These are phyloP conservation scores for Scolopax mira DNA, from an alignment of 2,113 vertebrate genomes.

Conservation along the genomic window DNA sequence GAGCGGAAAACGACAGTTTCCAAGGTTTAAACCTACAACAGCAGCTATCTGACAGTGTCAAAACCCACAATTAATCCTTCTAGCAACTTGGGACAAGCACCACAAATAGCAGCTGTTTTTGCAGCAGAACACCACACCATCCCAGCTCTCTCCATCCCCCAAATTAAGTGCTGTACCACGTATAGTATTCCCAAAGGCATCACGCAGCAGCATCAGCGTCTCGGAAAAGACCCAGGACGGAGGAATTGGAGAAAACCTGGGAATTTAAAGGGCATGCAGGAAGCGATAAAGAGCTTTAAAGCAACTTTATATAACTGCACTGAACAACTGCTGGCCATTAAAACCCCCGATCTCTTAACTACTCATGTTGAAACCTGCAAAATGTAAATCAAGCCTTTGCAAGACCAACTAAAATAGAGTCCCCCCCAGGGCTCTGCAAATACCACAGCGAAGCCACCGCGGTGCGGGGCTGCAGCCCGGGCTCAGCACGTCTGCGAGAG, in stretches of 20 bases:
- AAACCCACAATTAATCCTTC: background rate
- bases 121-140: background rate
- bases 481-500: background rate
- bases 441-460: constrained; percentile 69
- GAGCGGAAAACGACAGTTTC: background rate
- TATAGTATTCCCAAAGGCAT: background rate
- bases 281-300: constrained; percentile 35
- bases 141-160: background rate
- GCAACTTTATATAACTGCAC: constrained; percentile 61
- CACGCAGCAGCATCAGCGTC: background rate
- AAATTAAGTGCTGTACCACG: constrained; percentile 16
- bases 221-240: background rate
- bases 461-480: background rate
- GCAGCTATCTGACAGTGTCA: background rate
- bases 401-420: constrained; percentile 74
- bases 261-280: constrained; percentile 1
- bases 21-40: background rate
- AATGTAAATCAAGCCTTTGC: constrained; percentile 72
- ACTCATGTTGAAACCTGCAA: constrained; percentile 75
- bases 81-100: background rate
- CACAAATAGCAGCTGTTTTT: constrained; percentile 57
- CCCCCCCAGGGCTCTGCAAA: constrained; percentile 72
- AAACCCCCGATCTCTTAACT: constrained; percentile 39
- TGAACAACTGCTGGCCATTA: constrained; percentile 64
- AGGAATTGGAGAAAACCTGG: background rate